Base-by-base conservation (phyloP, 2,888 invertebrate genomes). In the Myathropa florea region DNA sequence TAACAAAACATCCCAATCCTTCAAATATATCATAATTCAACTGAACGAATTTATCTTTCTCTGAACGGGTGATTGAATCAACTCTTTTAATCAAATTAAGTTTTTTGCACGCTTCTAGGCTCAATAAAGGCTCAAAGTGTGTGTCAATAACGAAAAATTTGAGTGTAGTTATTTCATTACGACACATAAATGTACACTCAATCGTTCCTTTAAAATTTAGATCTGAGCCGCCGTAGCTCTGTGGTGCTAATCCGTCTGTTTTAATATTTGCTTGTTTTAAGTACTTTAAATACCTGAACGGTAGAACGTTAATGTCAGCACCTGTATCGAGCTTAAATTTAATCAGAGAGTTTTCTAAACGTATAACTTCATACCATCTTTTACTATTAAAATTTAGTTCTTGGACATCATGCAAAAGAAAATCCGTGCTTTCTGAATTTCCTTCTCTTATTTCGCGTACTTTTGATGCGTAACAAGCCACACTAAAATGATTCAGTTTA, bases 91-190 rank as follows among this genome's bases (percentile, higher is more conserved):
- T 36, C 1, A 36, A 36, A 36, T 36, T 14, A 36, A 65, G 71
- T 72, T 39, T 57, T 80, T 21, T 75, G 83, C 23, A 61, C 71
- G 24, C 81, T 39, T 82, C 77, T 78, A 63, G 33, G 33, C 9
- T 10, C 9, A 33, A 33, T 12, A 33, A 33, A 10, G 33, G 12
- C 33, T 33, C 33, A 33, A 7, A 33, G 36, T 3, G 33, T 33
- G 76, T 71, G 21, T 88, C 79, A 18, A 88, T 65, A 4, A 89
- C 65, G 12, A 59, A 39, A 85, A 89, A 89, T 80, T 63, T 80
- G 28, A 83, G 63, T n/a, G 64, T 18, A 10, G 68, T 70, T 46
- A 80, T 65, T 63, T 83, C 61, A 46, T 86, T 83, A 68, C 82
- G 68, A 57, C 76, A 84, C 57, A 70, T 88, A 12, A 80, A 65